Conservation (phyloP, 2,113 vertebrate genomes). For the Cephalopholis sonnerati region DNA sequence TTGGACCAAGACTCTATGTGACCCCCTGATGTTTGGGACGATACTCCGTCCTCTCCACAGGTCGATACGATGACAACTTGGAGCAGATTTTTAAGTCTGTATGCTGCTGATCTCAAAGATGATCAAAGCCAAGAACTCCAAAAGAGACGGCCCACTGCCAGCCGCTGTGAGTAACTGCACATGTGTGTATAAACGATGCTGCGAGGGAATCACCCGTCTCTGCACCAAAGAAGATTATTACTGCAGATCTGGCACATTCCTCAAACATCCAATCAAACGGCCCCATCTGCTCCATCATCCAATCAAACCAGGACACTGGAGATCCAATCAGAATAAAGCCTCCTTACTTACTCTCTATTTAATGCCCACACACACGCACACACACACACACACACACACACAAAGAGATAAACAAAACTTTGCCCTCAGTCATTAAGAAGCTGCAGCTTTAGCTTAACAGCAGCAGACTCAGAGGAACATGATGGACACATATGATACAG, state of each 20-base stretch:
- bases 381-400: slow-evolving; percentile 19
- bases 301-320: slow-evolving; percentile 49
- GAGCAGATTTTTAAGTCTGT: not conserved
- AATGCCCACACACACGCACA: slow-evolving; percentile 10
- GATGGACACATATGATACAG: not conserved
- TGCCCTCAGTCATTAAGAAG: slow-evolving; percentile 33
- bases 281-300: slow-evolving; percentile 48
- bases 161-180: not conserved
- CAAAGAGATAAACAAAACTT: slow-evolving; percentile 1
- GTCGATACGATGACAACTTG: not conserved
- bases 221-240: slow-evolving; percentile 60
- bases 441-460: slow-evolving; percentile 43
- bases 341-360: slow-evolving; percentile 20
- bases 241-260: slow-evolving; percentile 48
- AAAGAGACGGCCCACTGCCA: not conserved
- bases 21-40: not conserved
- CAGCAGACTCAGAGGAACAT: not conserved
- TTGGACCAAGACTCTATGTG: not conserved
- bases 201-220: slow-evolving; percentile 44
- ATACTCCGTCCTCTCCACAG: not conserved
- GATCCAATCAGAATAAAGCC: slow-evolving; percentile 64
- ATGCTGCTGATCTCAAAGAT: slow-evolving; percentile 16
- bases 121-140: not conserved
- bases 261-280: slow-evolving; percentile 54
- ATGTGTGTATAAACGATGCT: not conserved